Evolutionary conservation across 35 echinoderm and acorn worm genomes (phyloP).

Genomic region (Anneissia japonica): DNA sequence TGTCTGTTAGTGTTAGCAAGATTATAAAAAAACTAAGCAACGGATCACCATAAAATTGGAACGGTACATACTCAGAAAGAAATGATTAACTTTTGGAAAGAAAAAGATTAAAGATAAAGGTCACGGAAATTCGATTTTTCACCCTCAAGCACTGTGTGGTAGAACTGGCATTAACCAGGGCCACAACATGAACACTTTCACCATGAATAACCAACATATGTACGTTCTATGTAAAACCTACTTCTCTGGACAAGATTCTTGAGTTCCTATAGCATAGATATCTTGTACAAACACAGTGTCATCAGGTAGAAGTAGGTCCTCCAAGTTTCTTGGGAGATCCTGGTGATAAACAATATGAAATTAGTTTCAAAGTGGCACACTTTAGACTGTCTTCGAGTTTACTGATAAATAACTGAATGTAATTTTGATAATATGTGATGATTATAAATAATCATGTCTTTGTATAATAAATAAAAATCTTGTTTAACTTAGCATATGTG

Average conservation of each 20-base stretch:
- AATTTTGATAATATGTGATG: too few species aligned
- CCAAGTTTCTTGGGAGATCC: constrained; percentile 76
- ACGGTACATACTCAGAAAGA: not conserved
- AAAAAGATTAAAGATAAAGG: not conserved
- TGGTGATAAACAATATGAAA: constrained; percentile 13
- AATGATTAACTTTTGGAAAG: not conserved
- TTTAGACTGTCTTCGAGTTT: too few species aligned
- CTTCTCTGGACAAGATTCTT: constrained; percentile 81
- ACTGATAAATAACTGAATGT: too few species aligned
- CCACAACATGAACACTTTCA: not conserved
- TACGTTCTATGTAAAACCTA: constrained; percentile 43
- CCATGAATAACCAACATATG: not conserved
- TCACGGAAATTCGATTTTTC: not conserved
- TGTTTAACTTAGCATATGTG: too few species aligned
- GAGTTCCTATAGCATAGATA: constrained; percentile 87
- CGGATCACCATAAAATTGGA: too few species aligned
- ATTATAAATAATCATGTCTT: too few species aligned
- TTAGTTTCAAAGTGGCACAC: too few species aligned
- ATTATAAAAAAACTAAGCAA: too few species aligned
- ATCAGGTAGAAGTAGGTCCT: constrained; percentile 89
- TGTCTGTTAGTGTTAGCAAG: too few species aligned
- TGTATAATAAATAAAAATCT: too few species aligned
- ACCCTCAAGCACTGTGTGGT: not conserved
- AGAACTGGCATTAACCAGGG: not conserved
- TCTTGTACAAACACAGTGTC: constrained; percentile 71